Conservation (phyloP, 2,888 invertebrate species). For the Salticus scenicus region DNA sequence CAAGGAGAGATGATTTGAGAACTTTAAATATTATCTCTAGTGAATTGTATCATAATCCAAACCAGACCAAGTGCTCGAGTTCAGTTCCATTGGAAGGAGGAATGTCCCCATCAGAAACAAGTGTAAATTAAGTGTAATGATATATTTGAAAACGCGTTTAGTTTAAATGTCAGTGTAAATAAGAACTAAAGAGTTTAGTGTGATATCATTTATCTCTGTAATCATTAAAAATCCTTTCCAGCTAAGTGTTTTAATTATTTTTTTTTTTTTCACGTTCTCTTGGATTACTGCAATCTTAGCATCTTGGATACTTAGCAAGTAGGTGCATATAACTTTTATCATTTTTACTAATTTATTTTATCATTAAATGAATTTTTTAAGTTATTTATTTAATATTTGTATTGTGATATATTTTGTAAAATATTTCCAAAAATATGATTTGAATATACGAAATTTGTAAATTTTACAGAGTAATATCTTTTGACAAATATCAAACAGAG, state of each 20-base stretch:
- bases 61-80: background rate
- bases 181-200: background rate
- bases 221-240: background rate
- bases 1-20: background rate
- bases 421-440: no score
- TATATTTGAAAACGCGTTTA: background rate
- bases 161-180: background rate
- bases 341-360: no score
- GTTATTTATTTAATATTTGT: no score
- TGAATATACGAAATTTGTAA: no score
- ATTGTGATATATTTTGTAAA: no score
- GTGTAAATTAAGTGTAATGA: background rate
- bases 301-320: no score
- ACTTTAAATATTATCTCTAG: background rate
- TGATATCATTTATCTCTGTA: background rate
- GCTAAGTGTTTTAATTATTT: background rate
- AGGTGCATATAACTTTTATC: no score
- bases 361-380: no score
- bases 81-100: background rate
- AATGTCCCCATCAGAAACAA: constrained; percentile 7
- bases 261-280: background rate
- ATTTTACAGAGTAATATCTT: no score
- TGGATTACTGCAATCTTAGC: no score
- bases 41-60: background rate
- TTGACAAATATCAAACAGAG: no score